Evolutionary conservation across 2,888 invertebrate genomes (phyloP).

Genomic region (Octodonta nipae): DNA sequence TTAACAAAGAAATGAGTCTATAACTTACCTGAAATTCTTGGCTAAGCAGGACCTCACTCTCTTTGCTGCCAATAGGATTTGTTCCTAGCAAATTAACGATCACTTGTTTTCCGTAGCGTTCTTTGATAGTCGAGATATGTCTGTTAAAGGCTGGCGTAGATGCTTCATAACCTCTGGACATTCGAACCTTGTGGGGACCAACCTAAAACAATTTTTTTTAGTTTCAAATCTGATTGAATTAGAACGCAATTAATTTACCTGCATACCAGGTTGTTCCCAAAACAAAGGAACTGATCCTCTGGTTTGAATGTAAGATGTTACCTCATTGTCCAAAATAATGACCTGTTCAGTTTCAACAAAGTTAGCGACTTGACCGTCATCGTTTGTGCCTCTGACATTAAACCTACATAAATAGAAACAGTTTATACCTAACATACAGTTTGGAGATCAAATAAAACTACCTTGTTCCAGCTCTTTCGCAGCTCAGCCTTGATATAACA

Average conservation of each 20-base stretch:
- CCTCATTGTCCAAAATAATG: conserved; percentile 78
- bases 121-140: conserved; percentile 72
- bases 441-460: conserved; percentile 18
- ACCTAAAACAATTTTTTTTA: conserved; percentile 42
- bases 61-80: conserved; percentile 83
- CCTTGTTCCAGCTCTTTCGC: conserved; percentile 93
- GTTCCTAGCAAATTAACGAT: conserved; percentile 88
- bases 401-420: too few species aligned
- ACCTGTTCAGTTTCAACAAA: conserved; percentile 99
- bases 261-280: conserved; percentile 98
- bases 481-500: conserved; percentile 89
- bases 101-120: conserved; percentile 80
- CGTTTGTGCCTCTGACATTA: conserved; percentile 96
- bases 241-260: conserved; percentile 37
- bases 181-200: conserved; percentile 94
- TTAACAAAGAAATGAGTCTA: background rate
- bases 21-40: conserved; percentile 70
- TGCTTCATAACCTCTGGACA: conserved; percentile 90
- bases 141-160: conserved; percentile 87
- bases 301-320: conserved; percentile 81
- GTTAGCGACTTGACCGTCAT: conserved; percentile 98
- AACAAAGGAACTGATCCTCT: conserved; percentile 95
- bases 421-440: conserved; percentile 5
- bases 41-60: conserved; percentile 91
- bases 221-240: conserved; percentile 3